These are phyloP conservation scores for Aurelia aurita DNA, from an alignment of 30 jellyfish, hydroid and myxozoan species.

Conservation along the genomic window DNA sequence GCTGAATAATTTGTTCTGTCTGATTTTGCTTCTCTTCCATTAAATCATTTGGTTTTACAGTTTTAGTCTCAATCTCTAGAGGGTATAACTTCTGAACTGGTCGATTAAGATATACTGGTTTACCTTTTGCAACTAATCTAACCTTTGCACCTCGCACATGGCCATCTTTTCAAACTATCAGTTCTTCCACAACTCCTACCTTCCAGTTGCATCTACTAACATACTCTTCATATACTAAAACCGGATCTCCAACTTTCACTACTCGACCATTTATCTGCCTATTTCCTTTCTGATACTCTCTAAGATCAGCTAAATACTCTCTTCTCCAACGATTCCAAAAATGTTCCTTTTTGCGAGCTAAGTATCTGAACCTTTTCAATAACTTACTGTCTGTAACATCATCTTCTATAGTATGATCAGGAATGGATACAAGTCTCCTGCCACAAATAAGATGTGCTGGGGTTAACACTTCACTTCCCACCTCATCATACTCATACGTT, in stretches of 20 bases:
- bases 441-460: constrained; percentile 56
- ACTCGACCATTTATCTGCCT: not conserved
- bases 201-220: constrained; percentile 13
- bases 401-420: constrained; percentile 6
- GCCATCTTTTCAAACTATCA: constrained; percentile 19
- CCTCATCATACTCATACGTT: constrained; percentile 41
- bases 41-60: no score
- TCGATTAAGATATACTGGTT: not conserved
- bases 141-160: constrained; percentile 33
- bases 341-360: not conserved
- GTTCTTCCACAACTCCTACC: constrained; percentile 18
- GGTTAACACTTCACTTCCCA: constrained; percentile 22
- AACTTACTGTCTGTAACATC: not conserved
- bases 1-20: no score
- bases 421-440: not conserved
- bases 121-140: not conserved
- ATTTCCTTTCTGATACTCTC: constrained; percentile 5
- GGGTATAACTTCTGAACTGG: not conserved
- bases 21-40: no score
- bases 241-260: constrained; percentile 26
- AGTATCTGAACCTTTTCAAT: not conserved
- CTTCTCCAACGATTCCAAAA: constrained; percentile 23
- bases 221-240: constrained; percentile 7
- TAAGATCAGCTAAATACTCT: constrained; percentile 17
- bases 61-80: no score